phyloP scores from a whole-genome alignment of 2,113 vertebrate species.

The Paralichthys olivaceus region DNA sequence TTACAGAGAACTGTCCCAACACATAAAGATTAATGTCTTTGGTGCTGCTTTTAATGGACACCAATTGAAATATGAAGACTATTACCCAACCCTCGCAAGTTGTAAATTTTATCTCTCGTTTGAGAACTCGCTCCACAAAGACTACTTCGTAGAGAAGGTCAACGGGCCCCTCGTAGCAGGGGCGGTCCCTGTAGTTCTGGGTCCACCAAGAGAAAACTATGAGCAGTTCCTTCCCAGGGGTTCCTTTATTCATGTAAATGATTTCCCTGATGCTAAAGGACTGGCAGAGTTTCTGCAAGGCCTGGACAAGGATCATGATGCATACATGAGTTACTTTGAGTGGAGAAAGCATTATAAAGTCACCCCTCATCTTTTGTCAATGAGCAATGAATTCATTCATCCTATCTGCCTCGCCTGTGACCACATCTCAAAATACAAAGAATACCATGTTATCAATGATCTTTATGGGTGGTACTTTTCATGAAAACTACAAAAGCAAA shows the following conservation, averaged over 20 bases:
- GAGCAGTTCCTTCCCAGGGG: constrained; percentile 88
- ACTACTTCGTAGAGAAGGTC: constrained; percentile 91
- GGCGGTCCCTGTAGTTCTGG: constrained; percentile 88
- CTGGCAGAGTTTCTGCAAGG: constrained; percentile 86
- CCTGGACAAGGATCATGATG: constrained; percentile 84
- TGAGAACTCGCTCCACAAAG: constrained; percentile 90
- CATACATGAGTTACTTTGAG: constrained; percentile 87
- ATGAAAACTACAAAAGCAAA: no score
- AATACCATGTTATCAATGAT: background rate
- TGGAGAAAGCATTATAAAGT: constrained; percentile 88
- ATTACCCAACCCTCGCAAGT: constrained; percentile 85
- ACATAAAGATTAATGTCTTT: background rate
- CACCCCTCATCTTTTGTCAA: constrained; percentile 70
- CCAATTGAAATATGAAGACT: constrained; percentile 82
- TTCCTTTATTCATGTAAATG: constrained; percentile 90
- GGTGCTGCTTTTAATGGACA: constrained; percentile 74
- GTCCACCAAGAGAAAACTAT: constrained; percentile 90
- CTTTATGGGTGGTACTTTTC: background rate
- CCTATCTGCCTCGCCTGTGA: constrained; percentile 11
- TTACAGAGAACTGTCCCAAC: background rate
- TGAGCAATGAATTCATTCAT: background rate
- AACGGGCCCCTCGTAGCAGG: constrained; percentile 86
- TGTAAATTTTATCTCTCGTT: constrained; percentile 93
- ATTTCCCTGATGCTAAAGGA: constrained; percentile 86
- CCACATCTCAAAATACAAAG: background rate